These are phyloP conservation scores for Petrocephalus schoutedeni DNA, from an alignment of 2,797 vertebrate genomes.

Conservation along the genomic window DNA sequence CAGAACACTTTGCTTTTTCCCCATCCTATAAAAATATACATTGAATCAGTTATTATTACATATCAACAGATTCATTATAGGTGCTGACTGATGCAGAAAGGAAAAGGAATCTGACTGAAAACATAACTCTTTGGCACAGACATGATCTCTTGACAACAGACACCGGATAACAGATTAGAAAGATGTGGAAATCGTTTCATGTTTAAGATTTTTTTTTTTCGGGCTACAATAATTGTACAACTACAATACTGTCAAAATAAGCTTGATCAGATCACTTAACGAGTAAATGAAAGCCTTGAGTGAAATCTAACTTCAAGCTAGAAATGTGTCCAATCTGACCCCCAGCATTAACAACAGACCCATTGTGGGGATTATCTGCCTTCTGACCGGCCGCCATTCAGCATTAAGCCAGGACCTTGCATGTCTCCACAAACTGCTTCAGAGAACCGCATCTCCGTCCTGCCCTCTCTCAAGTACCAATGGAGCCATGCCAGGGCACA, in stretches of 20 bases:
- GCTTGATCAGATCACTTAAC: neutral
- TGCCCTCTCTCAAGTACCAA: neutral
- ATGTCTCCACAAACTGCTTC: neutral
- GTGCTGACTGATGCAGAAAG: neutral
- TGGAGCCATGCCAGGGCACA: slow-evolving; percentile 9
- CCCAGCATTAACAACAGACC: slow-evolving; percentile 8
- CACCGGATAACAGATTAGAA: neutral
- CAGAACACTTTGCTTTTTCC: neutral
- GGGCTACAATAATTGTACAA: neutral
- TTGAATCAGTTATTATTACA: neutral
- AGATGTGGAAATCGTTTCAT: neutral
- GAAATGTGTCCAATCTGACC: neutral
- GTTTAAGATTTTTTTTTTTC: neutral
- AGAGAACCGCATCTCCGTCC: slow-evolving; percentile 3
- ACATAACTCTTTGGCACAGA: neutral
- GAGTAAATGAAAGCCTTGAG: neutral
- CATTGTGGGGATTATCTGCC: slow-evolving; percentile 7
- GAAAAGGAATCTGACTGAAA: neutral
- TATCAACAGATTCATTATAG: neutral
- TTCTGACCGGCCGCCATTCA: neutral
- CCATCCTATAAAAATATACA: neutral
- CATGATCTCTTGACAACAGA: neutral
- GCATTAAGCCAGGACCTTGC: neutral
- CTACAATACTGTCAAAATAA: neutral
- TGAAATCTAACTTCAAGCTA: neutral